These are phyloP conservation scores for Gila orcuttii DNA, from an alignment of 2,113 vertebrate species.

Conservation along the genomic window DNA sequence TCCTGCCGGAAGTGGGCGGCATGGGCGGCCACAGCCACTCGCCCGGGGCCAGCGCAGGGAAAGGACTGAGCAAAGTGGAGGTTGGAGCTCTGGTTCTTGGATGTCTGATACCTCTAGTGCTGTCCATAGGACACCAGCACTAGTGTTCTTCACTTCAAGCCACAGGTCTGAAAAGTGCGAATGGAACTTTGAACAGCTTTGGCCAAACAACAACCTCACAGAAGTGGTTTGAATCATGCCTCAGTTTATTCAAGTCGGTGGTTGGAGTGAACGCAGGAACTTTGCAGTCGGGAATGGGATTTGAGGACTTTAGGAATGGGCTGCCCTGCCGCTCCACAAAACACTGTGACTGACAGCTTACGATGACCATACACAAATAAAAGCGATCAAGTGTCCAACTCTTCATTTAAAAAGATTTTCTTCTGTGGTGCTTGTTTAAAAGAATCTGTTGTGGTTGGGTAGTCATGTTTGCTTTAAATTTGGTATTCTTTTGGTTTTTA, in stretches of 20 bases:
- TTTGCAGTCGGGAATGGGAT: not conserved
- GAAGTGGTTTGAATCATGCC: constrained; percentile 56
- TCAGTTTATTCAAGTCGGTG: constrained; percentile 47
- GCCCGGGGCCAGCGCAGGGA: constrained; percentile 76
- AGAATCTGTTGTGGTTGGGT: not conserved
- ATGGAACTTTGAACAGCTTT: constrained; percentile 41
- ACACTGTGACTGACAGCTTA: constrained; percentile 26
- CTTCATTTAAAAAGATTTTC: not conserved
- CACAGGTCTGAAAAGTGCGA: not conserved
- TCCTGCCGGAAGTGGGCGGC: constrained; percentile 96
- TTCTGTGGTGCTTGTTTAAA: constrained; percentile 21
- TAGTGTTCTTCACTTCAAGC: constrained; percentile 66
- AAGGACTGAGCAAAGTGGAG: constrained; percentile 93
- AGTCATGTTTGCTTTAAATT: not conserved
- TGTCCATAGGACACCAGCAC: constrained; percentile 96
- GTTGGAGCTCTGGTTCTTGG: constrained; percentile 91
- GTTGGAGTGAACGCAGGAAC: not conserved
- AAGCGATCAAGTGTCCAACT: constrained; percentile 23
- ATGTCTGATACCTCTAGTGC: constrained; percentile 93
- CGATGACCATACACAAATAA: constrained; percentile 28
- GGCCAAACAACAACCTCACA: constrained; percentile 49
- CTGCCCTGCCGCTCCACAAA: not conserved
- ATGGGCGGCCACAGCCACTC: constrained; percentile 92
- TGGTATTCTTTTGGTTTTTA: not conserved
- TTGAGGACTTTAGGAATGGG: constrained; percentile 23